Conservation (phyloP, 2,888 invertebrate species). For the Arrhopalites spinosus region DNA sequence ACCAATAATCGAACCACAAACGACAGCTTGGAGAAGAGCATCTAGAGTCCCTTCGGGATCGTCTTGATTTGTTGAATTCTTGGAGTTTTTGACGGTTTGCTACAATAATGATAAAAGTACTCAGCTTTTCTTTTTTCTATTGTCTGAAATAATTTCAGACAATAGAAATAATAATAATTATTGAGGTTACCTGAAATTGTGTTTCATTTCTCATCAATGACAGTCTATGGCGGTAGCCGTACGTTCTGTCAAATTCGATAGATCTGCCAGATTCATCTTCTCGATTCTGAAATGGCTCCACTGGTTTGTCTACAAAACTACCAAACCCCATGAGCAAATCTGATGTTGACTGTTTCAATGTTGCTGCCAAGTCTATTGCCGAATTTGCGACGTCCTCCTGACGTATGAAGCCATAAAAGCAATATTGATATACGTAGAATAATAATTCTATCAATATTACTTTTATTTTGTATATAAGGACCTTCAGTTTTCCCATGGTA, state of each 20-base stretch:
- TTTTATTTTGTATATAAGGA: no score
- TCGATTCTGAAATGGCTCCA: conserved; percentile 61
- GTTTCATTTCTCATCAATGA: conserved; percentile 60
- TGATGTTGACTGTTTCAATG: conserved; percentile 61
- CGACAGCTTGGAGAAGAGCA: conserved; percentile 98
- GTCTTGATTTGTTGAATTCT: conserved; percentile 94
- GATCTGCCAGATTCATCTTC: conserved; percentile 56
- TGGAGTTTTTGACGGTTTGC: conserved; percentile 77
- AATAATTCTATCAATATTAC: no score
- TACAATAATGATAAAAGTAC: conserved; percentile 58
- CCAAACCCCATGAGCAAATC: conserved; percentile 62
- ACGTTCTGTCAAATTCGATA: conserved; percentile 59
- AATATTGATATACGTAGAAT: no score
- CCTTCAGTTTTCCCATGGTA: conserved; percentile 43
- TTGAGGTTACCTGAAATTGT: conserved; percentile 60
- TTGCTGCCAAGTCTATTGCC: conserved; percentile 53
- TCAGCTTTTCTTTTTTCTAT: no score
- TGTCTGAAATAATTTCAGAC: no score
- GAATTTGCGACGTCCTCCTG: conserved; percentile 61
- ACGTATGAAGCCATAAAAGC: no score
- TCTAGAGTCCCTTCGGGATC: conserved; percentile 99
- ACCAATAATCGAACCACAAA: conserved; percentile 66
- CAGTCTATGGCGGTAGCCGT: conserved; percentile 66
- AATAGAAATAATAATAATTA: no score
- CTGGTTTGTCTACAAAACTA: conserved; percentile 62